Conservation (phyloP, 2,888 invertebrate genomes). For the Andrena camellia region DNA sequence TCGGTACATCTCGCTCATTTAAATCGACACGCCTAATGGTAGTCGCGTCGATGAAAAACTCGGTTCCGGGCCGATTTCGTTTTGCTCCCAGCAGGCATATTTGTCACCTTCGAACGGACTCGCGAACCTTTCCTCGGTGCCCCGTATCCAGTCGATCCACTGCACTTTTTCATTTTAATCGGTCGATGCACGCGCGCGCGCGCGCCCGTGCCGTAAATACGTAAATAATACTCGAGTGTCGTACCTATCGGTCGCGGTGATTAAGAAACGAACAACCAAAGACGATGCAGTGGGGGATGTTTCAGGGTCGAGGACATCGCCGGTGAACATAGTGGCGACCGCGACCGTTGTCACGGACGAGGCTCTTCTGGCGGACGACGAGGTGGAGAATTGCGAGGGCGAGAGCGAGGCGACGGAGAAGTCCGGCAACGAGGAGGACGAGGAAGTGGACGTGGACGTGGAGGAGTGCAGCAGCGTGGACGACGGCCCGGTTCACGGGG, state of each 20-base stretch:
- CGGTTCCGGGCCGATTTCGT: slow-evolving; percentile 9
- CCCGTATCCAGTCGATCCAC: no score
- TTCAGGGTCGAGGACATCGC: slow-evolving; percentile 78
- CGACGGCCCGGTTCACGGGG: slow-evolving; percentile 79
- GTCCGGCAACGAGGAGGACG: slow-evolving; percentile 83
- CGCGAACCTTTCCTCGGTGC: no score
- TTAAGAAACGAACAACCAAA: neutral
- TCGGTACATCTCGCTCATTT: slow-evolving; percentile 65
- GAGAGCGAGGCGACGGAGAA: slow-evolving; percentile 86
- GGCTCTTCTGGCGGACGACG: slow-evolving; percentile 85
- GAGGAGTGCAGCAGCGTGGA: slow-evolving; percentile 88
- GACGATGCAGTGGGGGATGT: slow-evolving; percentile 11
- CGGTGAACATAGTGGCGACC: slow-evolving; percentile 83
- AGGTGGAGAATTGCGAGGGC: slow-evolving; percentile 87
- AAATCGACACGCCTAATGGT: slow-evolving; percentile 66
- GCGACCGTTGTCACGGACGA: slow-evolving; percentile 86
- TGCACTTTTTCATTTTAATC: no score
- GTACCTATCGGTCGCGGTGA: no score
- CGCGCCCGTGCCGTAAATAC: no score
- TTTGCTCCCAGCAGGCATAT: neutral
- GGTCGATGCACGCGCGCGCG: no score
- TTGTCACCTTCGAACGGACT: neutral
- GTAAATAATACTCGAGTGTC: no score
- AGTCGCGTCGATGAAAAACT: slow-evolving; percentile 36
- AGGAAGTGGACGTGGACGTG: slow-evolving; percentile 87